A percentile compares a stretch with the other conserved stretches of the same genome.
phyloP scores from a whole-genome alignment of 2,797 vertebrate species.

The Paguma larvata region DNA sequence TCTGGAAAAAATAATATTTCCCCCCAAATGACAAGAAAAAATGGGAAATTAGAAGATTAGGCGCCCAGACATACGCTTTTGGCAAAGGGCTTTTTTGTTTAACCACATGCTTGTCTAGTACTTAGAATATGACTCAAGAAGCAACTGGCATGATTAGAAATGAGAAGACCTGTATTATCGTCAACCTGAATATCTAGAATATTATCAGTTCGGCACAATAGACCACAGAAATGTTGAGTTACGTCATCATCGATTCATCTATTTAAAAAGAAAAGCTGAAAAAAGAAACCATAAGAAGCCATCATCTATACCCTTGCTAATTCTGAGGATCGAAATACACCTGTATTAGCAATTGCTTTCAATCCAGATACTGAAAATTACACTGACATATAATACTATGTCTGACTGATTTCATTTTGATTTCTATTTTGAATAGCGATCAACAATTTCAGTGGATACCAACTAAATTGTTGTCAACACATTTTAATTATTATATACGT shows the following conservation, averaged over 20 bases:
- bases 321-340: not conserved
- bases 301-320: not conserved
- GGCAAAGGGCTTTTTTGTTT: not conserved
- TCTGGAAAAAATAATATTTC: not conserved
- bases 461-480: slow-evolving; percentile 82
- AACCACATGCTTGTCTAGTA: not conserved
- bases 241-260: not conserved
- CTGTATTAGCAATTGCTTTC: slow-evolving; percentile 56
- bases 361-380: slow-evolving; percentile 53
- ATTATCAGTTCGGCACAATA: not conserved
- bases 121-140: not conserved
- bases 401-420: slow-evolving; percentile 75
- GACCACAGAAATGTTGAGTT: not conserved
- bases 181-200: not conserved
- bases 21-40: not conserved
- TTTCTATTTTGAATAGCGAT: slow-evolving; percentile 78
- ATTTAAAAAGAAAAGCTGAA: not conserved
- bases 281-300: not conserved
- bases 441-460: slow-evolving; percentile 77
- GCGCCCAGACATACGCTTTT: not conserved
- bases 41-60: not conserved
- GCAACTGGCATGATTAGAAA: not conserved
- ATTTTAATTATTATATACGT: slow-evolving; percentile 86
- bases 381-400: slow-evolving; percentile 69
- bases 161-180: not conserved